Percentiles rank a stretch among this genome's conserved stretches.
Conservation (phyloP, 2,797 vertebrate genomes). For the Gymnoscopelus microlampas region DNA sequence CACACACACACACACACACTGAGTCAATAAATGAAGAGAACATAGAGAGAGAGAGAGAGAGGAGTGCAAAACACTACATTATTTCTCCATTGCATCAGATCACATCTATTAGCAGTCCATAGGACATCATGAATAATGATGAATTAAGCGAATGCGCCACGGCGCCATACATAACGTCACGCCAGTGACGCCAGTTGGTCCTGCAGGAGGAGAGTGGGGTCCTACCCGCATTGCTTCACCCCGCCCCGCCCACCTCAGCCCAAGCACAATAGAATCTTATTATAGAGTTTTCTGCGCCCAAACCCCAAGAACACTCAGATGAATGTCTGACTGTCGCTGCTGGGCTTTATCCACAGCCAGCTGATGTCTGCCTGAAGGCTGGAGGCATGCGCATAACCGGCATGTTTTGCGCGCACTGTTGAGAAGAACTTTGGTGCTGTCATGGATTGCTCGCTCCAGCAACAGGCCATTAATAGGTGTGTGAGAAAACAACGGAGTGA, state of each 20-base stretch:
- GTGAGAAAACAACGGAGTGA: slow-evolving; percentile 37
- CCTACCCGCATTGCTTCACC: slow-evolving; percentile 86
- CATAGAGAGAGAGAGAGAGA: not conserved
- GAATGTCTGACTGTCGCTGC: slow-evolving; percentile 27
- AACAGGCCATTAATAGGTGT: slow-evolving; percentile 58
- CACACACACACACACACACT: not conserved
- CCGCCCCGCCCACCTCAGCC: slow-evolving; percentile 57
- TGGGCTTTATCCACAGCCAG: slow-evolving; percentile 32
- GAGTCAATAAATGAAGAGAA: not conserved
- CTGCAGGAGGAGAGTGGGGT: slow-evolving; percentile 63
- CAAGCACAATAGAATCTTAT: slow-evolving; percentile 55
- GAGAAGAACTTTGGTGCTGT: slow-evolving; percentile 74
- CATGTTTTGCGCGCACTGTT: slow-evolving; percentile 65
- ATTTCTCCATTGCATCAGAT: slow-evolving; percentile 19
- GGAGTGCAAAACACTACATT: slow-evolving; percentile 20
- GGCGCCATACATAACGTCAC: slow-evolving; percentile 56
- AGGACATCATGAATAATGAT: slow-evolving; percentile 17
- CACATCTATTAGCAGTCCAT: slow-evolving; percentile 48
- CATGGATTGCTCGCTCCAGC: slow-evolving; percentile 61
- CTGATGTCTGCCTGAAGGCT: slow-evolving; percentile 36
- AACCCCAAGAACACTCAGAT: slow-evolving; percentile 34
- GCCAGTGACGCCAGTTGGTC: slow-evolving; percentile 48
- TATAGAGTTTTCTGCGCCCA: slow-evolving; percentile 45
- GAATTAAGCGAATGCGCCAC: slow-evolving; percentile 73
- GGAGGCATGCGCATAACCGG: slow-evolving; percentile 52